Evolutionary conservation across 2,113 vertebrate genomes (phyloP).

Genomic region (Carettochelys insculpta): DNA sequence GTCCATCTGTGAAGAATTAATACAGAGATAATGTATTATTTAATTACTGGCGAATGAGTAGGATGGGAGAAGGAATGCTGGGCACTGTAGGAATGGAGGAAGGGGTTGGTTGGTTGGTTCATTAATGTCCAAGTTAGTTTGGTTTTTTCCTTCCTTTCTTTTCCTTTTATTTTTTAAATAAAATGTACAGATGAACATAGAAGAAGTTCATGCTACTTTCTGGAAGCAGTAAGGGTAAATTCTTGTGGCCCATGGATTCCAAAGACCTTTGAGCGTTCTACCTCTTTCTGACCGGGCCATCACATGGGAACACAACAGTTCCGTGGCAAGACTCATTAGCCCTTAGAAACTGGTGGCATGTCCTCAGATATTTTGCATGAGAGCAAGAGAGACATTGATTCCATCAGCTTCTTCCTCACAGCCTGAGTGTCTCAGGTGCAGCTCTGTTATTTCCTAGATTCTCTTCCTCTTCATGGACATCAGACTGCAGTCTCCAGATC

Average conservation of each 20-base stretch:
- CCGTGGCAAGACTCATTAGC: constrained; percentile 71
- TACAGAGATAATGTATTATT: constrained; percentile 58
- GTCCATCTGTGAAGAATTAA: constrained; percentile 62
- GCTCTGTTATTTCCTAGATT: constrained; percentile 39
- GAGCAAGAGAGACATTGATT: constrained; percentile 60
- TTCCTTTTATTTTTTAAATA: constrained; percentile 65
- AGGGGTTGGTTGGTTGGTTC: constrained; percentile 14
- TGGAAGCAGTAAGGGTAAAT: constrained; percentile 77
- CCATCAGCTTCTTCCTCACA: constrained; percentile 73
- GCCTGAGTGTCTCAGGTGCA: constrained; percentile 46
- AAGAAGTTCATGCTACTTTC: constrained; percentile 84
- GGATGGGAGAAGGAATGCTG: constrained; percentile 34
- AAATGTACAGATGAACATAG: constrained; percentile 76
- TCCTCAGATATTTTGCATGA: constrained; percentile 72
- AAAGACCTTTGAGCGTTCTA: constrained; percentile 70
- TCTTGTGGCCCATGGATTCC: constrained; percentile 69
- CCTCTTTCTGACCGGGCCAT: constrained; percentile 72
- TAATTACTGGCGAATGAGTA: constrained; percentile 35
- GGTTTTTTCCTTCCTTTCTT: constrained; percentile 27
- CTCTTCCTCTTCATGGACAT: constrained; percentile 58
- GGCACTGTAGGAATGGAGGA: constrained; percentile 22
- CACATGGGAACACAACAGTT: constrained; percentile 45
- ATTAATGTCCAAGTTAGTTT: constrained; percentile 25
- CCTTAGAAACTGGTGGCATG: constrained; percentile 78
- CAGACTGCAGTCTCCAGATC: constrained; percentile 98